phyloP scores from a whole-genome alignment of 2,113 vertebrate species.

The Siniperca chuatsi region DNA sequence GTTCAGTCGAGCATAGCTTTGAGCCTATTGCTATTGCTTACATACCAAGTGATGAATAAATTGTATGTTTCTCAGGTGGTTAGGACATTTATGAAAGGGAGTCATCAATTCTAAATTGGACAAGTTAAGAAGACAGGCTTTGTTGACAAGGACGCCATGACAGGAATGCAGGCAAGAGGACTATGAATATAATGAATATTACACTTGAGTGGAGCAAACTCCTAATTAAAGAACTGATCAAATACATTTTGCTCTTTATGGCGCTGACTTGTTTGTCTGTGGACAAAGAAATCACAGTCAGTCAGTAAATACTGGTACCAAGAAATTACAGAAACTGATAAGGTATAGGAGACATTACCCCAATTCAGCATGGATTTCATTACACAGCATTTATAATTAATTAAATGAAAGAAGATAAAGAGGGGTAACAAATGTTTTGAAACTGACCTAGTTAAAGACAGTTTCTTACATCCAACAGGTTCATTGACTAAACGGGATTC shows the following conservation, averaged over 20 bases:
- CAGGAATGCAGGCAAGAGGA: neutral
- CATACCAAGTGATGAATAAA: constrained; percentile 37
- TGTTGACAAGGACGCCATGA: constrained; percentile 37
- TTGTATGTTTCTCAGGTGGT: neutral
- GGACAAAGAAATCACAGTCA: neutral
- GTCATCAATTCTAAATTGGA: constrained; percentile 9
- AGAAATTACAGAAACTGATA: no score
- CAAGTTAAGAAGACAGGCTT: constrained; percentile 2
- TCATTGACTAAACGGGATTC: no score
- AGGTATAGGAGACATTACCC: no score
- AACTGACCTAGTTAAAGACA: no score
- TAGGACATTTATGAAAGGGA: constrained; percentile 25
- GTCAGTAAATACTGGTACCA: no score
- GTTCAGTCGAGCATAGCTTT: constrained; percentile 19
- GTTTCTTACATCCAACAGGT: no score
- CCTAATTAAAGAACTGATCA: neutral
- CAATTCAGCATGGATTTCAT: no score
- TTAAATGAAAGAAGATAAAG: no score
- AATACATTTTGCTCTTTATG: no score
- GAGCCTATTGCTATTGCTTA: constrained; percentile 15
- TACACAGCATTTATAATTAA: no score
- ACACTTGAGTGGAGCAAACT: neutral
- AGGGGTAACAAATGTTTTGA: no score
- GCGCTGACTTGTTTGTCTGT: neutral
- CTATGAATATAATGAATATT: neutral